These are phyloP conservation scores for Octonoba sinensis DNA, from an alignment of 2,888 invertebrate species.

Conservation along the genomic window DNA sequence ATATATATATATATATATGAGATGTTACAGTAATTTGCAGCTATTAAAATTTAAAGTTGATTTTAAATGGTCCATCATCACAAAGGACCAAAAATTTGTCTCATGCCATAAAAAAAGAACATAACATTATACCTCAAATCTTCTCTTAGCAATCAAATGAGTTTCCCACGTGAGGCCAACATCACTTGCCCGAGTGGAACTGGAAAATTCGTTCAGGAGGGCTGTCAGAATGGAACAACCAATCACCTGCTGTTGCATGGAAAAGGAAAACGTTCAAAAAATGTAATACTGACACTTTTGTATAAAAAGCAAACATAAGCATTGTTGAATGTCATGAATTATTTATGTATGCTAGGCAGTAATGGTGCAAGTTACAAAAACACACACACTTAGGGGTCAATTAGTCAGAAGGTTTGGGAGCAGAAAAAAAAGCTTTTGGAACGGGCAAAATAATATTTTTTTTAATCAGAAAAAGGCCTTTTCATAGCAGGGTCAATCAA, in stretches of 20 bases:
- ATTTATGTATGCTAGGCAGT: no score
- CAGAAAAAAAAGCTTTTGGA: no score
- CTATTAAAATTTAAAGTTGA: neutral
- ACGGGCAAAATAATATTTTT: no score
- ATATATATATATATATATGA: no score
- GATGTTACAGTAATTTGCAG: no score
- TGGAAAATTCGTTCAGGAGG: constrained; percentile 89
- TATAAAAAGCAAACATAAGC: no score
- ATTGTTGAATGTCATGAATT: no score
- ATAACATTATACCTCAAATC: constrained; percentile 79
- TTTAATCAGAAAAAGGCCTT: no score
- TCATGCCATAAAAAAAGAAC: neutral
- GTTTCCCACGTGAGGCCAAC: constrained; percentile 90
- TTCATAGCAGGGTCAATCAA: no score
- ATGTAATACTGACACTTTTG: neutral
- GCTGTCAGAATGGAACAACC: constrained; percentile 87
- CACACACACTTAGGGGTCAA: no score
- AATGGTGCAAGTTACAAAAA: no score
- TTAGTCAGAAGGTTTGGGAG: no score
- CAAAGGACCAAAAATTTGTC: neutral
- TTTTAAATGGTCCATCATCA: neutral
- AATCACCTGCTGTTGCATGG: constrained; percentile 78
- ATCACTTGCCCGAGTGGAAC: constrained; percentile 86
- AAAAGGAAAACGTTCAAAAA: neutral
- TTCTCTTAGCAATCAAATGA: constrained; percentile 85